A percentile compares a stretch with the other conserved stretches of the same genome.
phyloP scores from a whole-genome alignment of 2,113 vertebrate genomes.

The Daubentonia madagascariensis region DNA sequence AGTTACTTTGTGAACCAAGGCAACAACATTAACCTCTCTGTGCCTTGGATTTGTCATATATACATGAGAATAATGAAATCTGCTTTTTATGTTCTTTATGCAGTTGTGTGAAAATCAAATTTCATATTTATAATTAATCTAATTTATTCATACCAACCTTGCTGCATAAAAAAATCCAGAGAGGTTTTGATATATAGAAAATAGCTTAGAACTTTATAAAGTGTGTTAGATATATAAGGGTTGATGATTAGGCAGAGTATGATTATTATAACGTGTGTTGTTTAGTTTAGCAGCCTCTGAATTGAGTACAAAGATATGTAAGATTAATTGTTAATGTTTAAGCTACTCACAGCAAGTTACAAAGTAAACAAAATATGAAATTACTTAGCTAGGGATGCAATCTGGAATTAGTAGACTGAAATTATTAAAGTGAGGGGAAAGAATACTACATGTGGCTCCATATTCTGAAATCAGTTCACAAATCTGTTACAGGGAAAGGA shows the following conservation, averaged over 20 bases:
- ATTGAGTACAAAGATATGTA: not conserved
- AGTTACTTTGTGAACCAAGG: not conserved
- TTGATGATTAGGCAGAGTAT: not conserved
- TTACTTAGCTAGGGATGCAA: not conserved
- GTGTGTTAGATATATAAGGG: not conserved
- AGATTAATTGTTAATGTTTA: not conserved
- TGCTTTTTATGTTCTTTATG: not conserved
- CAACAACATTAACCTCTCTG: not conserved
- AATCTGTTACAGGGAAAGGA: conserved; percentile 40
- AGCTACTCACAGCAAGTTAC: not conserved
- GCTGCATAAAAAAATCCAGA: not conserved
- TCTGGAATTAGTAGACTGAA: not conserved
- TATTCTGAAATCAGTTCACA: conserved; percentile 59
- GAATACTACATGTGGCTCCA: not conserved
- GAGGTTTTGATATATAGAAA: not conserved
- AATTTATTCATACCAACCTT: not conserved
- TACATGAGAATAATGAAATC: not conserved
- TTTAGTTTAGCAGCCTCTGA: not conserved
- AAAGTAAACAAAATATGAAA: conserved; percentile 3
- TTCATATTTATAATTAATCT: not conserved
- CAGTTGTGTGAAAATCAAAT: not conserved
- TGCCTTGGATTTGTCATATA: not conserved
- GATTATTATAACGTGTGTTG: not conserved
- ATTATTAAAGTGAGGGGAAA: not conserved
- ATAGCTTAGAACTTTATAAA: not conserved